Evolutionary conservation across 2,888 invertebrate species (phyloP).

Genomic region (Perizoma affinitatum): DNA sequence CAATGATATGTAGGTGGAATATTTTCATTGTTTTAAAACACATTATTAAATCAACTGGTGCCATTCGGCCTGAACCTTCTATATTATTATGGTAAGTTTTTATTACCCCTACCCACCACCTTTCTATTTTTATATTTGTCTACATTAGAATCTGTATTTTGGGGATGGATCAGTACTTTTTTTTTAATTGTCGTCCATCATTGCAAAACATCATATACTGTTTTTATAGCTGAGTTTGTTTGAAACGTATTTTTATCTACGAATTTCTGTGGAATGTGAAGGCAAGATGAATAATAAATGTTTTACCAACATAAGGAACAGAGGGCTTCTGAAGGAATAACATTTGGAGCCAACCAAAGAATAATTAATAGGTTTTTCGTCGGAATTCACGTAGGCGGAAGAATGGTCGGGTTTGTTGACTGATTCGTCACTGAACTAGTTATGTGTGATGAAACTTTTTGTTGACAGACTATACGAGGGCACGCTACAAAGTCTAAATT

Average conservation of each 20-base stretch:
- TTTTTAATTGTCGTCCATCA: not conserved
- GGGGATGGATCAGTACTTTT: not conserved
- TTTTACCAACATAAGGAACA: conserved; percentile 24
- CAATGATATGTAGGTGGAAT: conserved; percentile 13
- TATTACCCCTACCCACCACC: no score
- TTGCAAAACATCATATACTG: not conserved
- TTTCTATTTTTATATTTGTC: no score
- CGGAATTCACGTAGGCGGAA: conserved; percentile 66
- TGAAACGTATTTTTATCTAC: conserved; percentile 6
- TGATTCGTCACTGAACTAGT: conserved; percentile 69
- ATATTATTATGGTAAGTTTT: no score
- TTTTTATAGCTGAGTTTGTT: conserved; percentile 7
- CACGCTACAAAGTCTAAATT: conserved; percentile 36
- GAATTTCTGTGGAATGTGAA: conserved; percentile 7
- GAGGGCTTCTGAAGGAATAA: conserved; percentile 20
- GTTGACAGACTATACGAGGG: conserved; percentile 57
- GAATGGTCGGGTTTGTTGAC: conserved; percentile 74
- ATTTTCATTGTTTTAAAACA: no score
- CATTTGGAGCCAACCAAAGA: conserved; percentile 27
- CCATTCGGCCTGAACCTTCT: no score
- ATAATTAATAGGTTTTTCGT: conserved; percentile 28
- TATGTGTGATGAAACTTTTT: conserved; percentile 77
- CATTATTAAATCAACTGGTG: no score
- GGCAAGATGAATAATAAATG: conserved; percentile 17
- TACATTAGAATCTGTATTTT: no score